Evolutionary conservation across 2,113 vertebrate genomes (phyloP).

Genomic region (Aldabrachelys gigantea): DNA sequence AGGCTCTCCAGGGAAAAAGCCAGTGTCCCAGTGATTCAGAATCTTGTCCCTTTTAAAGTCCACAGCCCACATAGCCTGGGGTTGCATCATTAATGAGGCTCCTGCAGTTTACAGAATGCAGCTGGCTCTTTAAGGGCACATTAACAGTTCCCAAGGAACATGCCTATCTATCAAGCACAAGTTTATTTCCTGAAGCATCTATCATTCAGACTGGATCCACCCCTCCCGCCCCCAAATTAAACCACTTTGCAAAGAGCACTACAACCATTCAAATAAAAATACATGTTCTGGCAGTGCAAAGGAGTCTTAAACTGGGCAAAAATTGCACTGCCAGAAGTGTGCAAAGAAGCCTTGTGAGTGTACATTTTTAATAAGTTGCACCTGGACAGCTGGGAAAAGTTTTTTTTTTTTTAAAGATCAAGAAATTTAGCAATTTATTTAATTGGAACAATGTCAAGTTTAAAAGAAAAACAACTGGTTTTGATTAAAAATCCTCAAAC

Average conservation of each 20-base stretch:
- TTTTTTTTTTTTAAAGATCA: not conserved
- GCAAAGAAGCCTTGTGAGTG: accelerated
- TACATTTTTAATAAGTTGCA: accelerated
- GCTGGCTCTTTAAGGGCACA: not conserved
- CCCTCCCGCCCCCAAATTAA: not conserved
- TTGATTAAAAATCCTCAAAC: not conserved
- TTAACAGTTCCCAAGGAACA: not conserved
- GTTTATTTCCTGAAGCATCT: constrained; percentile 6
- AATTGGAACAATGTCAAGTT: not conserved
- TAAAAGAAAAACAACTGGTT: not conserved
- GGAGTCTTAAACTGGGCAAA: not conserved
- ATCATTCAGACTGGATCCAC: not conserved
- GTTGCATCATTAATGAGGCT: accelerated
- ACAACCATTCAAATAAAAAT: not conserved
- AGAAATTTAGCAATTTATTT: not conserved
- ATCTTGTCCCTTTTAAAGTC: accelerated
- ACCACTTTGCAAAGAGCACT: not conserved
- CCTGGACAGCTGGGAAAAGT: not conserved
- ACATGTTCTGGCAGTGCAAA: accelerated
- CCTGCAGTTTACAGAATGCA: not conserved
- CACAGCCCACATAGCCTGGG: accelerated
- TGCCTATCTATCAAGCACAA: not conserved
- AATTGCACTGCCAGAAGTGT: accelerated
- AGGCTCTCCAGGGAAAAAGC: not conserved
- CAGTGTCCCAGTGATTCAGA: accelerated